Conservation (phyloP, 2,888 invertebrate genomes). For the Dicyrtomina minuta region DNA sequence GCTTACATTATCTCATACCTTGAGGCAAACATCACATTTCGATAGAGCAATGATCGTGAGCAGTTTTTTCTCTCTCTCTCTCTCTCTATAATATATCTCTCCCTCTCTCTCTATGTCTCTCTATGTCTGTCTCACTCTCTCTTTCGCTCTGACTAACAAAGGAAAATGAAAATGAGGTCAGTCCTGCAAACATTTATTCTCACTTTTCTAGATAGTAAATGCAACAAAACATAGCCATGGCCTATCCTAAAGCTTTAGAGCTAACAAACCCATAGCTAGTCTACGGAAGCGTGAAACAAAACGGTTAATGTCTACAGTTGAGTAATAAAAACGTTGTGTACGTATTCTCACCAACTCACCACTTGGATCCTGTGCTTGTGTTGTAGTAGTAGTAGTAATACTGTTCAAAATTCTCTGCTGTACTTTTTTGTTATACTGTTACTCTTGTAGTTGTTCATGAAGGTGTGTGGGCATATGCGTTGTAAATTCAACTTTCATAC, state of each 20-base stretch:
- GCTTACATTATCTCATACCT: too few relatives aligned
- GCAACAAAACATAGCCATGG: slow-evolving; percentile 12
- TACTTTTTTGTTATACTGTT: too few relatives aligned
- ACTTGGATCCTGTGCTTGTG: too few relatives aligned
- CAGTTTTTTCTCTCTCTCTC: slow-evolving; percentile 23
- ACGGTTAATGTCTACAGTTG: slow-evolving; percentile 12
- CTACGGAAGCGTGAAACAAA: slow-evolving; percentile 10
- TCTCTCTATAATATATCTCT: slow-evolving; percentile 10
- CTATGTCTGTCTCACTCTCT: slow-evolving; percentile 20
- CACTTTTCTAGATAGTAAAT: slow-evolving; percentile 9
- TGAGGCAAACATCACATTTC: not conserved
- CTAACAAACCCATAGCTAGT: not conserved
- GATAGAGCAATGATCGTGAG: slow-evolving; percentile 12
- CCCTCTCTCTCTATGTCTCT: slow-evolving; percentile 19
- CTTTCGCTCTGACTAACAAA: slow-evolving; percentile 24
- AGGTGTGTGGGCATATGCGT: too few relatives aligned
- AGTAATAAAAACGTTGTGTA: slow-evolving; percentile 4
- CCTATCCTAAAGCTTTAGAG: slow-evolving; percentile 5
- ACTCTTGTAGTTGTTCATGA: too few relatives aligned
- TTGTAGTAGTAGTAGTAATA: too few relatives aligned
- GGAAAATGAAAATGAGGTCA: slow-evolving; percentile 29
- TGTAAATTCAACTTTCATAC: too few relatives aligned
- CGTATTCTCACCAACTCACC: not conserved
- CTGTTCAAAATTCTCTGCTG: too few relatives aligned
- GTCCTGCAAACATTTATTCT: slow-evolving; percentile 22